Evolutionary conservation across 1,140 invertebrate species (phyloP), one percentile per base, ranked within the genome.

Genomic region (Apis florea): DNA sequence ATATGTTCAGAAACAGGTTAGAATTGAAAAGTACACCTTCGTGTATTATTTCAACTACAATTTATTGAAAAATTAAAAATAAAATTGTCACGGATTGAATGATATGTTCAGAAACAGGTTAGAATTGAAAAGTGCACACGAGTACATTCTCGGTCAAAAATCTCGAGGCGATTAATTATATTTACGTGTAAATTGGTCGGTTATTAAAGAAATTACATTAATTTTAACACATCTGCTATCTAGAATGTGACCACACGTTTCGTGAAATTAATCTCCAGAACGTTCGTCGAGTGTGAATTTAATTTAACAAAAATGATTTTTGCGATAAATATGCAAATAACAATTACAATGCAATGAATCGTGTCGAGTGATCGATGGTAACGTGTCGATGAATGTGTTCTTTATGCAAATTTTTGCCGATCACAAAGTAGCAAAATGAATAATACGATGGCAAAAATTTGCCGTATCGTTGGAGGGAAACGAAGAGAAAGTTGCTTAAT

Each of bases 221-320:
- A 40, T 40, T 40, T 6, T 40, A 40, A 40, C 31, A 40, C 31
- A 40, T 40, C 31, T 40, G 31, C 31, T 40, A 40, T 40, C 31
- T 40, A 40, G 31, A 40, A 40, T n/a, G 54, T 47, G 31, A 72
- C 58, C 11, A 15, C 31, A 47, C 15, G 24, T 64, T 66, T n/a
- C n/a, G 4, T 75, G 61, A 67, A 74, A 75, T 68, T 73, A 73
- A 73, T 73, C 40, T 19, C 6, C 2, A 9, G 24, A 47, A 47
- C 31, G 8, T 26, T 11, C 19, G 40, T 71, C 69, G 47, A 3
- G 26, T 19, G 26, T 11, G 31, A 31, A 64, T 64, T 26, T 17
- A 15, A 19, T 58, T 9, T n/a, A 1, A n/a, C 2, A 6, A 6
- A 40, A 40, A 40, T 40, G 31, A 40, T 40, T 31, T 31, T 31